These are phyloP conservation scores for Drosophila fungiperda DNA, from an alignment of 2,888 invertebrate genomes.

Conservation along the genomic window DNA sequence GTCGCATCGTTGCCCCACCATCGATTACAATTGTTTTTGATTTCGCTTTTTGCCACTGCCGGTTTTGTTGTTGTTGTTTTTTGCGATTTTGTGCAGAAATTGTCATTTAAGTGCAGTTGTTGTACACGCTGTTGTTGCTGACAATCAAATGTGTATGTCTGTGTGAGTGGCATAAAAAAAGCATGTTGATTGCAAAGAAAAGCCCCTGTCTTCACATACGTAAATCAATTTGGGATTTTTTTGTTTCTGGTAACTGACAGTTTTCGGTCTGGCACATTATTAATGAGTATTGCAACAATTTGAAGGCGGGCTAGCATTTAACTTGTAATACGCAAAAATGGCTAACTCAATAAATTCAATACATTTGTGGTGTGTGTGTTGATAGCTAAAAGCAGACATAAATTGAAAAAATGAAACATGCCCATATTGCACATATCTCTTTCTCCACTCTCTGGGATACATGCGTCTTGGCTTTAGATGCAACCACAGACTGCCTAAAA, in stretches of 20 bases:
- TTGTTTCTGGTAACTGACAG: constrained; percentile 37
- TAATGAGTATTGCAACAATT: constrained; percentile 53
- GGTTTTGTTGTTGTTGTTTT: constrained; percentile 14
- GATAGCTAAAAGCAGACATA: constrained; percentile 69
- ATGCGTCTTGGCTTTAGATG: constrained; percentile 38
- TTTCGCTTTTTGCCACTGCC: constrained; percentile 61
- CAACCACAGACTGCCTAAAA: constrained; percentile 62
- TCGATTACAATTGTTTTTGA: constrained; percentile 78
- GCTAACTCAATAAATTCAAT: constrained; percentile 54
- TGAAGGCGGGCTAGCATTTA: constrained; percentile 43
- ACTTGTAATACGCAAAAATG: constrained; percentile 20
- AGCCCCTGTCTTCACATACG: constrained; percentile 22
- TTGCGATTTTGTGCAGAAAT: constrained; percentile 48
- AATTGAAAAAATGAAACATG: constrained; percentile 49
- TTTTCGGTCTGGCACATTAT: constrained; percentile 44
- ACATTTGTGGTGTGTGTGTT: constrained; percentile 47
- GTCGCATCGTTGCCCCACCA: constrained; percentile 34
- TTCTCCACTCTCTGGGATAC: constrained; percentile 3
- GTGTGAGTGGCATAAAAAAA: constrained; percentile 57
- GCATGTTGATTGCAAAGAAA: constrained; percentile 50
- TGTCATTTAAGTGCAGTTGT: constrained; percentile 78
- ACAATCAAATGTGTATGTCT: constrained; percentile 45
- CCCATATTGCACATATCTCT: constrained; percentile 45
- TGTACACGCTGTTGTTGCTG: constrained; percentile 50
- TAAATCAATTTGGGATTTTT: constrained; percentile 20